Evolutionary conservation across 2,888 invertebrate species (phyloP), one percentile per base, ranked within the genome.

Genomic region (Aphodius sticticus): DNA sequence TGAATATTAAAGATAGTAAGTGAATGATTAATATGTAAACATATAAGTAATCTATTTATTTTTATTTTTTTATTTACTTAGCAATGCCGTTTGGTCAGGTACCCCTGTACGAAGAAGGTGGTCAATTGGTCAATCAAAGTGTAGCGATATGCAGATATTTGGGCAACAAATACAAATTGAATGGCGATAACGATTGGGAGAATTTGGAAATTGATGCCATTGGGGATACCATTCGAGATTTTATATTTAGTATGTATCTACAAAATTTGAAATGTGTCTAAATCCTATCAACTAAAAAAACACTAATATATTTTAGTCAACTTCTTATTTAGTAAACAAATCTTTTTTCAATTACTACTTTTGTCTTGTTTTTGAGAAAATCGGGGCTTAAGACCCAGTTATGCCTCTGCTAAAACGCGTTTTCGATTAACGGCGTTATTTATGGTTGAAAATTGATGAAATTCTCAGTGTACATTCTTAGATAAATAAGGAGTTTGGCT

Each of bases 11-110:
- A 71, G 74, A 77, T 7, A 75, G 79, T 79, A 79, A 16, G 76
- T 79, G 53, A 53, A 26, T 26, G 1, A 26, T 26, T 26, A 26
- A 26, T 26, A 26, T 2, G 2, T 26, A 26, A 26, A 26, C 26
- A 53, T 53, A 9, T 5, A 53, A 0, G 53, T 53, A 9, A 53
- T 53, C 2, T 53, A 12, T 53, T 53, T 3, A 12, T 53, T 26
- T 1, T 26, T 26, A n/a, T 26, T 26, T 14, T 69, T 69, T 36
- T 16, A 12, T 76, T 12, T 76, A 69, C 36, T 69, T 86, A 93
- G 90, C 89, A 77, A 92, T 90, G 89, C 93, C 93, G 70, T 93
- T 92, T 85, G 93, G 93, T 0, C 92, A 92, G 85, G 86, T 92
- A 81, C 94, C 94, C 0, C 87, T 93, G 0, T 83, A 94, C 76